A percentile compares a stretch with the other conserved stretches of the same genome.
Conservation (phyloP, 2,888 invertebrate species). For the Podotricha telesiphe region DNA sequence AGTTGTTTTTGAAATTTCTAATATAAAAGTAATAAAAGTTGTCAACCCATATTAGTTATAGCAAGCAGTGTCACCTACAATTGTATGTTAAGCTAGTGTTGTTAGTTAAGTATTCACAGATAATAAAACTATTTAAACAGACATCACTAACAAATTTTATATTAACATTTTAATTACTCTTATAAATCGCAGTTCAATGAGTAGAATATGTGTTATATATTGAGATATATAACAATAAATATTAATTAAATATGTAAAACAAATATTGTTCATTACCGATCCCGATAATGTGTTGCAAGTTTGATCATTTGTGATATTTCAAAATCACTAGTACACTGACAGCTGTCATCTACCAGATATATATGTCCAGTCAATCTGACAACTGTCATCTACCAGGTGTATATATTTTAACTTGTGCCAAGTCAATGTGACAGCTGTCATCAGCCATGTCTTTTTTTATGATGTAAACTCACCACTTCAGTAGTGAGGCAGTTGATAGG, state of each 20-base stretch:
- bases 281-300: too few species aligned
- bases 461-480: slow-evolving; percentile 89
- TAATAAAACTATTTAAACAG: background rate
- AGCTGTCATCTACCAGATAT: background rate
- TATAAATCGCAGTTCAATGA: background rate
- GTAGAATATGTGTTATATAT: too few species aligned
- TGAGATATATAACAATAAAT: too few species aligned
- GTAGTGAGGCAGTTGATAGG: slow-evolving; percentile 90
- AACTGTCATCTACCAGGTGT: background rate
- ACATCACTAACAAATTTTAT: background rate
- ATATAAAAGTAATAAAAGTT: background rate
- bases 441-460: too few species aligned
- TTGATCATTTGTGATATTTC: background rate
- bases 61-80: slow-evolving; percentile 21
- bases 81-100: slow-evolving; percentile 3
- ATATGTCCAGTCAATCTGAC: background rate
- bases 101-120: slow-evolving; percentile 3
- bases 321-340: background rate
- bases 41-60: background rate
- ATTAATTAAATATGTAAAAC: too few species aligned
- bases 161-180: too few species aligned
- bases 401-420: too few species aligned
- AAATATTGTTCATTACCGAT: too few species aligned
- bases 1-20: too few species aligned
- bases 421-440: too few species aligned